Evolutionary conservation across 1,140 invertebrate genomes (phyloP), one percentile per base, ranked within the genome.

Genomic region (Chymomyza costata): DNA sequence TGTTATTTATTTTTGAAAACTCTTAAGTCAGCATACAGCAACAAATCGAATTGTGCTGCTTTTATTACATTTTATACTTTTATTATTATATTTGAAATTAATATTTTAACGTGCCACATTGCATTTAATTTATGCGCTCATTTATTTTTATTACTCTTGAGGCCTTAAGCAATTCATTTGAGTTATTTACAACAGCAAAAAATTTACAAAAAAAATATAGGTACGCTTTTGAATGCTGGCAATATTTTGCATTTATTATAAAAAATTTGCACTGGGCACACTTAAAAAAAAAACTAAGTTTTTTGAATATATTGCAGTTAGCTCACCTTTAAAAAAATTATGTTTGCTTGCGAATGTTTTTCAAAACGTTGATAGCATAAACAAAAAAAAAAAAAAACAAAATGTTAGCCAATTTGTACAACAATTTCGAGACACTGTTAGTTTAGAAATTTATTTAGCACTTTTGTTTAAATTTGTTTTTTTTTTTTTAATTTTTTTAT

Each of bases 21-120:
- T n/a, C n/a, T n/a, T n/a, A n/a, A n/a, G 18, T 17, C 17, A 21
- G 11, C 15, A 38, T 57, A 19, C 39, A 50, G 44, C 28, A 47
- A 38, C 31, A 38, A 67, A 52, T 68, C 25, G 47, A 53, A 48
- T 65, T 53, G n/a, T 60, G 41, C 57, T n/a, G n/a, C n/a, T 28
- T 28, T 28, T 6, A 28, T 6, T 10, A 6, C 10, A 28, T 5
- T 28, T 10, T 28, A 10, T 28, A 28, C 25, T 28, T 45, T 39
- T 50, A n/a, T 44, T 35, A 28, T 28, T 52, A 39, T 54, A 35
- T 30, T 40, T 50, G 21, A 59, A 35, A 25, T 51, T 56, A 21
- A 13, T 28, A 13, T 35, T 28, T n/a, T 17, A 15, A 25, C 14
- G 39, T 73, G 37, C 39, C 56, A 71, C 62, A 66, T 56, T 8